These are phyloP conservation scores for Pachycephala philippinensis DNA, from an alignment of 2,113 vertebrate genomes.

Conservation along the genomic window DNA sequence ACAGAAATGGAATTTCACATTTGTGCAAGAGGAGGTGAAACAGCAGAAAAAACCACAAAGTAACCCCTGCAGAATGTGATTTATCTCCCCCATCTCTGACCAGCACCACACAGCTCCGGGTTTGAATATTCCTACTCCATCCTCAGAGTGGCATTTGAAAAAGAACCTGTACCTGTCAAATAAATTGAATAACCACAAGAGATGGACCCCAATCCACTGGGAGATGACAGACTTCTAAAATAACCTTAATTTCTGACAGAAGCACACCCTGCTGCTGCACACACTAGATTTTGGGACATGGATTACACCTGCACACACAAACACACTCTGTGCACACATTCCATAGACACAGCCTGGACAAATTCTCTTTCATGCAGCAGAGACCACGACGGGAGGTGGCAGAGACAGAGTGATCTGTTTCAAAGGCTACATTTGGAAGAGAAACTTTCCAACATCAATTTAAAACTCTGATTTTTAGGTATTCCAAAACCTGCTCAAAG, in stretches of 20 bases:
- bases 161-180: background rate
- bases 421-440: background rate
- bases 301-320: accelerated
- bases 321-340: accelerated
- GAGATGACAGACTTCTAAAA: background rate
- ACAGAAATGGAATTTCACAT: background rate
- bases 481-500: background rate
- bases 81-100: background rate
- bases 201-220: background rate
- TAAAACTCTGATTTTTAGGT: background rate
- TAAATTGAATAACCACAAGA: background rate
- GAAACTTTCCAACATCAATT: background rate
- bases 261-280: background rate
- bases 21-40: background rate
- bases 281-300: background rate
- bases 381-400: background rate
- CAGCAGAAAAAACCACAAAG: background rate
- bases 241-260: background rate
- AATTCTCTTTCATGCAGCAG: background rate
- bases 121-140: background rate
- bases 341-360: background rate
- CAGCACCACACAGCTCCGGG: background rate
- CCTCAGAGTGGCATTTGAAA: background rate
- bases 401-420: accelerated
- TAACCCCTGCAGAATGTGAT: background rate